phyloP scores from a whole-genome alignment of 2,888 invertebrate species.

The Aphodius granarius region DNA sequence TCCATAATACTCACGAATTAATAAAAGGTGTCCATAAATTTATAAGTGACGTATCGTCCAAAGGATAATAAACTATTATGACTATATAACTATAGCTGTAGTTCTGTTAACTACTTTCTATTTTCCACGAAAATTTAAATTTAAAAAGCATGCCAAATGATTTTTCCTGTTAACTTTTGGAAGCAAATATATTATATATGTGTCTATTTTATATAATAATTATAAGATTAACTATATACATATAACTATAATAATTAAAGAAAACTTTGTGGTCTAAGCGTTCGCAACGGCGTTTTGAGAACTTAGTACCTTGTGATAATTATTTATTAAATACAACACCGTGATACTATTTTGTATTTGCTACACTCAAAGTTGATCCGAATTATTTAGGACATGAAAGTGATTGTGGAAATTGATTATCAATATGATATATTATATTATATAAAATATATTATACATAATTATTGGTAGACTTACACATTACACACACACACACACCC shows the following conservation, averaged over 20 bases:
- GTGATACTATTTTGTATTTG: slow-evolving; percentile 37
- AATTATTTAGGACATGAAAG: slow-evolving; percentile 31
- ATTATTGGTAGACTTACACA: not conserved
- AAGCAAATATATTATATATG: slow-evolving; percentile 22
- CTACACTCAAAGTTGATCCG: slow-evolving; percentile 34
- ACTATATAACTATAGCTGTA: not conserved
- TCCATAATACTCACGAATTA: not conserved
- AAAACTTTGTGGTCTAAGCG: slow-evolving; percentile 28
- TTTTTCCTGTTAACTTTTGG: slow-evolving; percentile 13
- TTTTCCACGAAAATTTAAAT: not conserved
- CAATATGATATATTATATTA: slow-evolving; percentile 8
- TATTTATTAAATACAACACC: slow-evolving; percentile 31
- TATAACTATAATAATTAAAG: slow-evolving; percentile 17
- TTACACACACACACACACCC: not conserved
- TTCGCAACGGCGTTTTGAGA: slow-evolving; percentile 20
- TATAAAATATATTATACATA: not conserved
- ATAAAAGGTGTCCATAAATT: not conserved
- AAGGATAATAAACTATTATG: slow-evolving; percentile 11
- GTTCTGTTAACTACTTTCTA: not conserved
- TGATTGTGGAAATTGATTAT: slow-evolving; percentile 16
- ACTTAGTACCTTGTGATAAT: slow-evolving; percentile 39
- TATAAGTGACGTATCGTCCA: slow-evolving; percentile 3
- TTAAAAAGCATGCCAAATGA: slow-evolving; percentile 26
- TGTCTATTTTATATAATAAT: slow-evolving; percentile 26
- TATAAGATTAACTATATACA: slow-evolving; percentile 19